Conservation (phyloP, 2,888 invertebrate species). For the Octodonta nipae region DNA sequence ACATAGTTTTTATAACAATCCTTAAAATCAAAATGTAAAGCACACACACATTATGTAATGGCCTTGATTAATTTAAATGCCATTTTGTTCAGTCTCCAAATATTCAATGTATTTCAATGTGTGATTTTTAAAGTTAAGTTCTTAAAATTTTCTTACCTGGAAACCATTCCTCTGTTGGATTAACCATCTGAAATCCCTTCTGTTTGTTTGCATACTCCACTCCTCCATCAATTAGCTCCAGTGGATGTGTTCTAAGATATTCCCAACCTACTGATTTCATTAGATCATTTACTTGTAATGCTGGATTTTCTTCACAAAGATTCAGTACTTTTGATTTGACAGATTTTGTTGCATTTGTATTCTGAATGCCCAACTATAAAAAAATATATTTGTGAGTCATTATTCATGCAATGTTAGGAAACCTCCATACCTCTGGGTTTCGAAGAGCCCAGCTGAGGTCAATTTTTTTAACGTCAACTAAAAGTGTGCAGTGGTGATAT, state of each 20-base stretch:
- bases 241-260: slow-evolving; percentile 60
- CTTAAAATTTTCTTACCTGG: slow-evolving; percentile 56
- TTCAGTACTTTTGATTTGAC: slow-evolving; percentile 71
- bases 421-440: slow-evolving; percentile 59
- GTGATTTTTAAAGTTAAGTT: not conserved
- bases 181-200: slow-evolving; percentile 71
- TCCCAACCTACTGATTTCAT: slow-evolving; percentile 73
- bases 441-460: slow-evolving; percentile 58
- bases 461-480: slow-evolving; percentile 72
- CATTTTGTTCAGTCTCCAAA: too few species aligned
- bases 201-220: slow-evolving; percentile 57
- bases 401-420: too few species aligned
- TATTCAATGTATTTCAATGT: too few species aligned
- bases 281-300: slow-evolving; percentile 56
- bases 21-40: too few species aligned
- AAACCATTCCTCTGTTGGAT: slow-evolving; percentile 80
- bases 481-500: slow-evolving; percentile 95
- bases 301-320: slow-evolving; percentile 59
- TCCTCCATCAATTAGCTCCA: slow-evolving; percentile 58
- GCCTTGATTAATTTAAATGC: too few species aligned
- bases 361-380: slow-evolving; percentile 60
- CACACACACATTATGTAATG: too few species aligned
- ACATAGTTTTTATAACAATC: too few species aligned
- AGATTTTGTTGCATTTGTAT: slow-evolving; percentile 78
- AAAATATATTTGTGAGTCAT: too few species aligned